phyloP scores from a whole-genome alignment of 2,113 vertebrate species.

The Tetraodon nigroviridis region DNA sequence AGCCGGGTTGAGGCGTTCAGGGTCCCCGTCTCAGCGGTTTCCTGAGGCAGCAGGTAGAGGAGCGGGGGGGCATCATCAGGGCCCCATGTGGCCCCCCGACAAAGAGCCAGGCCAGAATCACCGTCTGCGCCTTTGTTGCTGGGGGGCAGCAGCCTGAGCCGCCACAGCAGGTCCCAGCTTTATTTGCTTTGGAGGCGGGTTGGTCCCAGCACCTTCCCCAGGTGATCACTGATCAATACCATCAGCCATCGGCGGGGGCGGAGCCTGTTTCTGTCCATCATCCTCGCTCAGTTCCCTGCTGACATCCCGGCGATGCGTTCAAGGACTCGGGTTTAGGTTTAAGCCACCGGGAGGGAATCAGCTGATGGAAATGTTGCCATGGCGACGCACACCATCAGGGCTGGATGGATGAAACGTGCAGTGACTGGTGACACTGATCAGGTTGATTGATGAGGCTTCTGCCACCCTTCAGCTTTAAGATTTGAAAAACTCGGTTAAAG shows the following conservation, averaged over 20 bases:
- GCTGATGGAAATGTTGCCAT: no score
- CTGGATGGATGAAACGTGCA: background rate
- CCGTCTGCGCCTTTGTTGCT: slow-evolving; percentile 73
- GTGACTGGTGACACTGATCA: slow-evolving; percentile 14
- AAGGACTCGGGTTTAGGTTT: no score
- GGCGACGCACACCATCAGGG: background rate
- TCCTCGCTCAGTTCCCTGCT: no score
- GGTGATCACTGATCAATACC: slow-evolving; percentile 12
- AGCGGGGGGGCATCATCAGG: slow-evolving; percentile 54
- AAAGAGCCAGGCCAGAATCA: slow-evolving; percentile 65
- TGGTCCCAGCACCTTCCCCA: slow-evolving; percentile 45
- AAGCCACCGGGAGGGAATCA: no score
- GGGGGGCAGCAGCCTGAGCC: slow-evolving; percentile 27
- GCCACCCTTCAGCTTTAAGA: background rate
- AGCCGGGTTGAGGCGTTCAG: no score
- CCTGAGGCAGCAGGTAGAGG: slow-evolving; percentile 41
- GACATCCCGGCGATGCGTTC: no score
- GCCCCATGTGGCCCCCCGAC: slow-evolving; percentile 67
- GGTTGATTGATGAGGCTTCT: no score
- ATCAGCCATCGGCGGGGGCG: no score
- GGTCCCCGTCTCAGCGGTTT: slow-evolving; percentile 17
- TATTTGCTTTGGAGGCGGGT: slow-evolving; percentile 57
- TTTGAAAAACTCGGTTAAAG: background rate
- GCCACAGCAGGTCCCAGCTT: slow-evolving; percentile 52
- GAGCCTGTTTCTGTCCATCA: no score